Evolutionary conservation across 2,888 invertebrate species (phyloP).

Genomic region (Osedax frankpressi): DNA sequence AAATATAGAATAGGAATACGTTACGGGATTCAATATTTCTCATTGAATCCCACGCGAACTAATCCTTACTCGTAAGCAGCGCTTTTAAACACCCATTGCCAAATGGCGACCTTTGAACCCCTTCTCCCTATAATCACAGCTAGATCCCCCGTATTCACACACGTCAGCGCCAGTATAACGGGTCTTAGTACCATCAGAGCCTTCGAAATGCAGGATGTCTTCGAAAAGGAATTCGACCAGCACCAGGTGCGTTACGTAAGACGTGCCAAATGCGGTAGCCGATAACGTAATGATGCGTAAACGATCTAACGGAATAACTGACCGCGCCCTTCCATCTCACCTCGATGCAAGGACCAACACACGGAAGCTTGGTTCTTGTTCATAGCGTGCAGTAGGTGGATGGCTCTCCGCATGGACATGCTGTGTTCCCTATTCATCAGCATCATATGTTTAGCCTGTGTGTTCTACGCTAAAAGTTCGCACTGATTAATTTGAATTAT

Average conservation of each 20-base stretch:
- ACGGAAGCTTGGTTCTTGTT: constrained; percentile 84
- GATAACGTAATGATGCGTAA: too few relatives aligned
- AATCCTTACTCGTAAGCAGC: too few relatives aligned
- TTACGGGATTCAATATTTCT: too few relatives aligned
- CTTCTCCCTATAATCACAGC: constrained; percentile 51
- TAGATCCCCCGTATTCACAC: constrained; percentile 87
- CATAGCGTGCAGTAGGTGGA: constrained; percentile 75
- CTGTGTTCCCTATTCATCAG: constrained; percentile 74
- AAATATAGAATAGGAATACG: too few relatives aligned
- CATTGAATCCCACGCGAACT: too few relatives aligned
- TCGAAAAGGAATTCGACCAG: constrained; percentile 51
- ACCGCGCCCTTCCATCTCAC: not conserved
- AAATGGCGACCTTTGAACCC: too few relatives aligned
- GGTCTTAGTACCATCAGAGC: constrained; percentile 83
- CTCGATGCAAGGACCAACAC: constrained; percentile 53
- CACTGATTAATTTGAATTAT: too few relatives aligned
- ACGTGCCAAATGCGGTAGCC: too few relatives aligned
- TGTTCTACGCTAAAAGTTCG: not conserved
- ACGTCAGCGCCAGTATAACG: constrained; percentile 73
- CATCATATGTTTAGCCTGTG: constrained; percentile 50
- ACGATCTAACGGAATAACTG: too few relatives aligned
- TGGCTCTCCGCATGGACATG: constrained; percentile 81
- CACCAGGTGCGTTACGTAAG: too few relatives aligned
- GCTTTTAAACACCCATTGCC: too few relatives aligned
- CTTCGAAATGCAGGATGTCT: constrained; percentile 65